Percentiles rank a stretch among this genome's conserved stretches.
These are phyloP conservation scores for Sapayoa aenigma DNA, from an alignment of 2,113 vertebrate species.

Conservation along the genomic window DNA sequence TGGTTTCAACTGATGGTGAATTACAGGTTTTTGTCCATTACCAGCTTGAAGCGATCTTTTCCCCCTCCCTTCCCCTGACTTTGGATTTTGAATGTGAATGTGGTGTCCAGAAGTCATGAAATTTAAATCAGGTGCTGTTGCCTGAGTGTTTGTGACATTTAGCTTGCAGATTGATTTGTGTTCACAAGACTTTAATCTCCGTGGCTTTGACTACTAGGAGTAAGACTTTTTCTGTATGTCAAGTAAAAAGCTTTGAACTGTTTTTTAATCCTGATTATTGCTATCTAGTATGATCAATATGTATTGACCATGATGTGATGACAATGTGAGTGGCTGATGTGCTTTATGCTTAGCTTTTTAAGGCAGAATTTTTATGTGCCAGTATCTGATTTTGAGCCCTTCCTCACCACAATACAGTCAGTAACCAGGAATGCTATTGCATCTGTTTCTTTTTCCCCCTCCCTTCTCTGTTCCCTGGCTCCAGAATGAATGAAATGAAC, in stretches of 20 bases:
- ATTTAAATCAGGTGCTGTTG: background rate
- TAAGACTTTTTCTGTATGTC: background rate
- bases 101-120: background rate
- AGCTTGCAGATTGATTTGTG: background rate
- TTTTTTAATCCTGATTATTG: background rate
- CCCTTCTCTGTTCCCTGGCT: background rate
- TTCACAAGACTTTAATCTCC: background rate
- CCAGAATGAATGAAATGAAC: slow-evolving; percentile 98
- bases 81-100: background rate
- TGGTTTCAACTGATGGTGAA: background rate
- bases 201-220: background rate
- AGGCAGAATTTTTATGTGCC: background rate
- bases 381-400: background rate
- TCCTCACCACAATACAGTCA: background rate
- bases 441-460: slow-evolving; percentile 3
- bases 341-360: background rate
- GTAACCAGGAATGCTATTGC: background rate
- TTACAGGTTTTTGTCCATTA: background rate
- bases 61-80: background rate
- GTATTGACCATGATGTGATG: background rate
- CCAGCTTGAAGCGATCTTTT: background rate
- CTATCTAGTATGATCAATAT: background rate
- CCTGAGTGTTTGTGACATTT: background rate
- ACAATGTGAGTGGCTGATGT: background rate
- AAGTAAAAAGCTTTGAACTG: background rate